These are phyloP conservation scores for Vidua chalybeata DNA, from an alignment of 2,113 vertebrate genomes.

Conservation along the genomic window DNA sequence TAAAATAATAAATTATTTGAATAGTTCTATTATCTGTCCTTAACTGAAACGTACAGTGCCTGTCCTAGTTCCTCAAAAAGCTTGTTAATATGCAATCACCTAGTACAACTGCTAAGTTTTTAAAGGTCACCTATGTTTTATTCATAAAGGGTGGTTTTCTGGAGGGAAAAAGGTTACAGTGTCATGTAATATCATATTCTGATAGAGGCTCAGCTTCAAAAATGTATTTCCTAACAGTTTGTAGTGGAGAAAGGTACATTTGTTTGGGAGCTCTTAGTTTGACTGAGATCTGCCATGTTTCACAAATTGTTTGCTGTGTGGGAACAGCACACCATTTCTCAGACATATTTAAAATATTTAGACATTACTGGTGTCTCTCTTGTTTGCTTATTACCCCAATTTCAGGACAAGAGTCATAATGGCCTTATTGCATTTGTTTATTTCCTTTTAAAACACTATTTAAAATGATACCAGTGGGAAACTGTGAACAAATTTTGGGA, in stretches of 20 bases:
- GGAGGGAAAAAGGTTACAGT: slow-evolving; percentile 83
- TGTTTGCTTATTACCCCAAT: neutral
- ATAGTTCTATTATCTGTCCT: slow-evolving; percentile 81
- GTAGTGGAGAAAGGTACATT: slow-evolving; percentile 22
- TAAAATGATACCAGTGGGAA: neutral
- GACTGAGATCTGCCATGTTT: neutral
- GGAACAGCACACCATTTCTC: neutral
- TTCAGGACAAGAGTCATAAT: neutral
- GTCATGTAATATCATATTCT: slow-evolving; percentile 86
- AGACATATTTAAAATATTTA: neutral
- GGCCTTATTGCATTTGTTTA: neutral
- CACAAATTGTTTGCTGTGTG: slow-evolving; percentile 2
- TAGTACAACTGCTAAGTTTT: slow-evolving; percentile 86
- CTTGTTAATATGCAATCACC: slow-evolving; percentile 89
- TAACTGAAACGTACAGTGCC: slow-evolving; percentile 80
- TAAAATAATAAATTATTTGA: slow-evolving; percentile 82
- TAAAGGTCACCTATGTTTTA: slow-evolving; percentile 88
- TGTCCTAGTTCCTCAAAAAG: slow-evolving; percentile 85
- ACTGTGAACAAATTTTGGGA: neutral
- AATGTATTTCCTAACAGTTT: slow-evolving; percentile 69
- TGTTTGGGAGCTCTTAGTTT: slow-evolving; percentile 18
- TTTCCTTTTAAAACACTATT: neutral
- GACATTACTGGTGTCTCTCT: neutral
- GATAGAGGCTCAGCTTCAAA: slow-evolving; percentile 75
- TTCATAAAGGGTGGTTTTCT: slow-evolving; percentile 88